Evolutionary conservation across 2,113 vertebrate species (phyloP), one percentile per base, ranked within the genome.

Genomic region (Seriola dumerili): DNA sequence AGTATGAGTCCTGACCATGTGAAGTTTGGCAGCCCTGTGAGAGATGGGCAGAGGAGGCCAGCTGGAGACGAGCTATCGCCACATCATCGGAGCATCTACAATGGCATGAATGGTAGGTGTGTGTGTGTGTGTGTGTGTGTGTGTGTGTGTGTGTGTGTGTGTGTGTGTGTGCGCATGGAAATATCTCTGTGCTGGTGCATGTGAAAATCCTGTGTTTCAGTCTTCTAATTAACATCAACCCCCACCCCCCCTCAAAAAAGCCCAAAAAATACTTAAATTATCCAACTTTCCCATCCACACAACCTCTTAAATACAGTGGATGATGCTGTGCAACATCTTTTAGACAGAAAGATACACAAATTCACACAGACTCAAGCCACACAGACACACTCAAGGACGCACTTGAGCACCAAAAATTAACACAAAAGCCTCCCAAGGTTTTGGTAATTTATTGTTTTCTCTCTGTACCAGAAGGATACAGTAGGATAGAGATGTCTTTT

Each of bases 71-170:
- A 97, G 59, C 85, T 93, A 65, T 96, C 96, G 4, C 96, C 96
- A 57, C 96, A 97, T 92, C 97, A 97, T 89, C 93, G 97, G 65
- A 95, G 94, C 90, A 95, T 97, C 91, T 97, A 97, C 94, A 97
- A 97, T 73, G 97, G 97, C 83, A 96, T 97, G 96, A 97, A 97
- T 82, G 97, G 97, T 97, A 96, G 88, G 97, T 91, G 48, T 59
- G 46, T 59, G 4, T 44, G 52, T 19, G 14, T 34, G 48, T 29
- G 21, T 21, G 46, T 57, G 17, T 55, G 17, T 67, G 13, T 21
- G 7, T 55, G 50, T 58, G 2, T 32, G 52, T 11, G 36, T 34
- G 52, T 17, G 21, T 16, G 38, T 57, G 17, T 61, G 12, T 67
- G 13, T 21, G 7, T 48, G 42, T 58, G 3, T 36, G 57, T 17